These are phyloP conservation scores for Metridium senile DNA, from an alignment of 92 coral and sea anemone species.

Conservation along the genomic window DNA sequence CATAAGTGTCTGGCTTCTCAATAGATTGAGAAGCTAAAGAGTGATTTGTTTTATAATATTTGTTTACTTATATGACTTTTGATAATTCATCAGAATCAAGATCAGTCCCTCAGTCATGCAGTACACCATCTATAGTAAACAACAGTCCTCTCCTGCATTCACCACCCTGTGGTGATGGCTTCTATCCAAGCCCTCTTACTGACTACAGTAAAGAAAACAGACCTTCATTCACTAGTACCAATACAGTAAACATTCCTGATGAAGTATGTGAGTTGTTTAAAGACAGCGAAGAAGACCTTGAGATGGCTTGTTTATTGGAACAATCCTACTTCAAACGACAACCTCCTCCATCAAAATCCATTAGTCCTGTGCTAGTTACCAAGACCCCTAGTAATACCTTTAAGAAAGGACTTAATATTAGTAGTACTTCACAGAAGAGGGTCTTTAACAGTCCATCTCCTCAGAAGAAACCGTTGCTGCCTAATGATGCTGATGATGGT, in stretches of 20 bases:
- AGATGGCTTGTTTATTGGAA: slow-evolving; percentile 46
- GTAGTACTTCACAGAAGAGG: neutral
- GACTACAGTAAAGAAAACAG: slow-evolving; percentile 14
- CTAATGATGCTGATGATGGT: slow-evolving; percentile 69
- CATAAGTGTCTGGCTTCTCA: no score
- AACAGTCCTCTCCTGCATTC: slow-evolving; percentile 3
- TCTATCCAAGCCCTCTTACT: slow-evolving; percentile 15
- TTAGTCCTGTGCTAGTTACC: slow-evolving; percentile 3
- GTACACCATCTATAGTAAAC: slow-evolving; percentile 7
- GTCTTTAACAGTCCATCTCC: slow-evolving; percentile 28
- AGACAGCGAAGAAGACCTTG: slow-evolving; percentile 66
- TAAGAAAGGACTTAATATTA: slow-evolving; percentile 23
- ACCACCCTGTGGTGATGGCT: slow-evolving; percentile 59
- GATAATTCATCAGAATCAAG: neutral
- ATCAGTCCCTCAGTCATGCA: slow-evolving; percentile 3
- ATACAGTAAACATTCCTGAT: neutral
- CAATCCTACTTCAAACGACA: slow-evolving; percentile 16
- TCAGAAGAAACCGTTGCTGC: slow-evolving; percentile 32
- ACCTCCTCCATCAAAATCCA: slow-evolving; percentile 13
- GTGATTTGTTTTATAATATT: no score
- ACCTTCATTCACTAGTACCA: neutral
- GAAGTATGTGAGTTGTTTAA: slow-evolving; percentile 32
- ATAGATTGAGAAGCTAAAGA: no score
- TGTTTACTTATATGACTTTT: no score
- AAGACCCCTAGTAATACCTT: slow-evolving; percentile 1